A percentile compares a stretch with the other conserved stretches of the same genome.
Conservation (phyloP, 2,797 vertebrate species). For the Hirundo rustica region DNA sequence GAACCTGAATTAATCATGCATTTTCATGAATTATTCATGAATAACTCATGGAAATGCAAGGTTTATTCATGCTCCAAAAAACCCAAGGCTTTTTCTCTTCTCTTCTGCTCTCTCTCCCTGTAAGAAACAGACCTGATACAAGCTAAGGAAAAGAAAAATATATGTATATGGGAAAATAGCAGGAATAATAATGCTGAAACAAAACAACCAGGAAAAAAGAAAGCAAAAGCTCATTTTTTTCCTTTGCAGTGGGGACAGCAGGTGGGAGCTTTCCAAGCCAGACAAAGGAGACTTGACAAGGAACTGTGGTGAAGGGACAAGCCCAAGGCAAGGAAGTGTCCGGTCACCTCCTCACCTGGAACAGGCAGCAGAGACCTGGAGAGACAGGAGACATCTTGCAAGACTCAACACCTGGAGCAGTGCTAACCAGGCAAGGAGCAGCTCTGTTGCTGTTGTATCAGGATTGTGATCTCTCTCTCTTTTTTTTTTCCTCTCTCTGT, state of each 20-base stretch:
- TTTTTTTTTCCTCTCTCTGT: neutral
- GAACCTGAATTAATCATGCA: slow-evolving; percentile 66
- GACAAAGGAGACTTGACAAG: slow-evolving; percentile 57
- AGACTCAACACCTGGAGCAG: slow-evolving; percentile 22
- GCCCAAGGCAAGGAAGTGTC: slow-evolving; percentile 17
- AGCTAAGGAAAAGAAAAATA: neutral
- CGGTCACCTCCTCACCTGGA: neutral
- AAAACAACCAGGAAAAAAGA: neutral
- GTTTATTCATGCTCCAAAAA: slow-evolving; percentile 64
- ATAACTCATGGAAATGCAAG: slow-evolving; percentile 68
- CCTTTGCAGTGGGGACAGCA: slow-evolving; percentile 11
- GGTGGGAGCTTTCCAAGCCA: slow-evolving; percentile 10
- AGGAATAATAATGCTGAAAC: slow-evolving; percentile 11
- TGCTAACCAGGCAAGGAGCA: slow-evolving; percentile 61
- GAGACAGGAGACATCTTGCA: slow-evolving; percentile 49
- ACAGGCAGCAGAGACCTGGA: slow-evolving; percentile 26
- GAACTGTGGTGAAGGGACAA: slow-evolving; percentile 23
- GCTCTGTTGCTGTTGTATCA: neutral
- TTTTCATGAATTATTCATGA: slow-evolving; percentile 70
- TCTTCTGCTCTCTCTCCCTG: neutral
- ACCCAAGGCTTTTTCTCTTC: slow-evolving; percentile 34
- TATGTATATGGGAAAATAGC: neutral
- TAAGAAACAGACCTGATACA: slow-evolving; percentile 52
- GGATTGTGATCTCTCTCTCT: neutral
- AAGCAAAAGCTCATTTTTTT: neutral